Base-by-base conservation (phyloP, 2,888 invertebrate genomes). In the Drosophila mulleri region DNA sequence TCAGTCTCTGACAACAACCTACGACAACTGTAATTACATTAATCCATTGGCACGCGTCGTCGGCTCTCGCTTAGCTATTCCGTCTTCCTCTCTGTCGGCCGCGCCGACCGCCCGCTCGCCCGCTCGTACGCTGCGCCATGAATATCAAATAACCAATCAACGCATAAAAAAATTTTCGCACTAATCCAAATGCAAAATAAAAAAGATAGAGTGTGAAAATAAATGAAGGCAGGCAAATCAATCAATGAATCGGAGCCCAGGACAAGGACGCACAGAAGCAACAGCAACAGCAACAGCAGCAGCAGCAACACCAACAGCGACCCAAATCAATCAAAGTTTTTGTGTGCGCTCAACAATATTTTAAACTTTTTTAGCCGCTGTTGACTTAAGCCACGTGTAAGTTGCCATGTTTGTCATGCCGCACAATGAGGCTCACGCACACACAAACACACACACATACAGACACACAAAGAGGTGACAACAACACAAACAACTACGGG, bases 121-220 rank as follows among this genome's bases (percentile, higher is more conserved):
- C 53, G 73, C 44, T 6, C 16, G 7, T 68, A 29, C 53, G 72
- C 73, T 70, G 80, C 47, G 75, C 50, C 76, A 86, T 85, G 86
- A 85, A 86, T 85, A 86, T 82, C 86, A 75, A 85, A 81, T 85
- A 84, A 86, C 84, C 84, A 85, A 86, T 85, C 84, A 86, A 84
- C 73, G 71, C 59, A 68, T 70, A 70, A 78, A 64, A 64, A 68
- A 75, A 12, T 78, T 62, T 50, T 69, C 69, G 72, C 82, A 82
- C 86, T 86, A 83, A 86, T 86, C 86, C 81, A 71, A 47, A 77
- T 61, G 75, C 72, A 60, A 74, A 71, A 69, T 68, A 26, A 39
- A 39, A 57, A 23, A 23, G 29, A 14, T 44, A 32, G 26, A 26
- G 20, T 37, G 50, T 44, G 14, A 42, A 56, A 29, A 18, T 48